These are phyloP conservation scores for Eleginops maclovinus DNA, from an alignment of 2,113 vertebrate genomes.

Conservation along the genomic window DNA sequence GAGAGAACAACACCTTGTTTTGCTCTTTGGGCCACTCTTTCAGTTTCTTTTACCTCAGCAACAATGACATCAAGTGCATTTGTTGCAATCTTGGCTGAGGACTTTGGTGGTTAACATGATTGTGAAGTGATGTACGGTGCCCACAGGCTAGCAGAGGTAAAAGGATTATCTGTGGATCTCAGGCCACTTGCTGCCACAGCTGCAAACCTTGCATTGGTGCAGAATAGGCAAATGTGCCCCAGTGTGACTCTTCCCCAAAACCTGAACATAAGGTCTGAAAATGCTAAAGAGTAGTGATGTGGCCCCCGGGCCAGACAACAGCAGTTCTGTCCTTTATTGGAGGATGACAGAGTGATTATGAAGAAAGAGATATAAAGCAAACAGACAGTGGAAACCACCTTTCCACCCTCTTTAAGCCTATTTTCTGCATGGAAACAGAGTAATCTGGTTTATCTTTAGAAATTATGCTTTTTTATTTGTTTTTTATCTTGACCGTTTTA, in stretches of 20 bases:
- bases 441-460: slow-evolving; percentile 32
- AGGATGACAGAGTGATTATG: slow-evolving; percentile 39
- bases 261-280: slow-evolving; percentile 61
- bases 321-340: slow-evolving; percentile 52
- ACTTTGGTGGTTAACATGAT: slow-evolving; percentile 73
- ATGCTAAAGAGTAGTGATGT: slow-evolving; percentile 81
- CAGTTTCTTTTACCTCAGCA: slow-evolving; percentile 50
- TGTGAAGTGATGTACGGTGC: slow-evolving; percentile 73
- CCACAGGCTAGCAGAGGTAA: slow-evolving; percentile 67
- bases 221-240: slow-evolving; percentile 45
- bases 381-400: slow-evolving; percentile 62
- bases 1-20: slow-evolving; percentile 46
- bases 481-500: slow-evolving; percentile 34
- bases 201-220: slow-evolving; percentile 53
- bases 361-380: slow-evolving; percentile 62
- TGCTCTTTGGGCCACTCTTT: slow-evolving; percentile 25
- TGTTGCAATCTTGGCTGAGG: slow-evolving; percentile 61
- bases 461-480: background rate
- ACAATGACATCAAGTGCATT: slow-evolving; percentile 72
- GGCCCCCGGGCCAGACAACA: slow-evolving; percentile 62
- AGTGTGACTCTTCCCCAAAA: slow-evolving; percentile 46
- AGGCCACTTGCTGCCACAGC: slow-evolving; percentile 65
- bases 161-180: slow-evolving; percentile 73
- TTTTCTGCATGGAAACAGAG: slow-evolving; percentile 61
- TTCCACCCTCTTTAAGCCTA: slow-evolving; percentile 16